Conservation (phyloP, 2,797 vertebrate genomes). For the Eospalax fontanierii region DNA sequence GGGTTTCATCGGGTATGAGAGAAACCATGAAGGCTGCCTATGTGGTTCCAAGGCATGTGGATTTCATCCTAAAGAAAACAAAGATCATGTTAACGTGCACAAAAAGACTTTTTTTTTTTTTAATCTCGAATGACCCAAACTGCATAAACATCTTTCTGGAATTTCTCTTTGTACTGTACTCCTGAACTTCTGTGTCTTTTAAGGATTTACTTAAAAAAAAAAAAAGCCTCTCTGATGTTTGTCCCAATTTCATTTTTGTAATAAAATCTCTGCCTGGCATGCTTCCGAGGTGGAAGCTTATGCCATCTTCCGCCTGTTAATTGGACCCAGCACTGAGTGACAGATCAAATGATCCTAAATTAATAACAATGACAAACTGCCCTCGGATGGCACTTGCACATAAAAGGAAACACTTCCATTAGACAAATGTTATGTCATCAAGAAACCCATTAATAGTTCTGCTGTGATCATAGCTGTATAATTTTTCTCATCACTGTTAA, state of each 20-base stretch:
- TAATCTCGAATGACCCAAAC: not conserved
- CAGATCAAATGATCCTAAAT: conserved; percentile 85
- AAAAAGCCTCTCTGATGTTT: conserved; percentile 61
- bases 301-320: conserved; percentile 69
- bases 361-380: conserved; percentile 85
- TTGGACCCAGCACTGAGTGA: conserved; percentile 78
- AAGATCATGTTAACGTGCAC: not conserved
- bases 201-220: conserved; percentile 24
- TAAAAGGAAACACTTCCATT: conserved; percentile 85
- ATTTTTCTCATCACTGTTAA: conserved; percentile 84
- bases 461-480: conserved; percentile 76
- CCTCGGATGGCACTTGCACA: conserved; percentile 76
- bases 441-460: conserved; percentile 78
- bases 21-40: not conserved
- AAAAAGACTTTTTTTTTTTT: conserved; percentile 33
- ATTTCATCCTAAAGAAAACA: not conserved
- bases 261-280: conserved; percentile 18
- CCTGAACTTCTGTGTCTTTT: conserved; percentile 45
- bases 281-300: conserved; percentile 69
- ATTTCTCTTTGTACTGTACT: conserved; percentile 40
- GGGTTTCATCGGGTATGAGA: not conserved
- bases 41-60: not conserved
- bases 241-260: conserved; percentile 67
- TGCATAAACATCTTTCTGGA: conserved; percentile 48
- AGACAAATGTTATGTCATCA: conserved; percentile 82